Evolutionary conservation across 2,888 invertebrate species (phyloP).

Genomic region (Suillia variegata): DNA sequence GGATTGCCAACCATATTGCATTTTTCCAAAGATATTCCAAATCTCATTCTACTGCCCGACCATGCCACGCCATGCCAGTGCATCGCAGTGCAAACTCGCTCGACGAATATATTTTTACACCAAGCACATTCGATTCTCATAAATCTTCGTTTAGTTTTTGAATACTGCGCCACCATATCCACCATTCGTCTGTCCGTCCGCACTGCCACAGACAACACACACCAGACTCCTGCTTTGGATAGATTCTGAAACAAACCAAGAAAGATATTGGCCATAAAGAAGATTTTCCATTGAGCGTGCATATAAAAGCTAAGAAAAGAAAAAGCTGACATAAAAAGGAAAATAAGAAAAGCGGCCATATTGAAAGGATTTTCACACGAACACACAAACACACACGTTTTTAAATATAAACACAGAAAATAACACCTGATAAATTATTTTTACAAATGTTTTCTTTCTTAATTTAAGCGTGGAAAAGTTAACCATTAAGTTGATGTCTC

Average conservation of each 20-base stretch:
- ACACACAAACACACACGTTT: neutral
- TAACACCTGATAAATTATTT: neutral
- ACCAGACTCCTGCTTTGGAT: neutral
- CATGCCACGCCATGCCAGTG: no score
- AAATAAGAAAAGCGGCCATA: conserved; percentile 11
- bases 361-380: conserved; percentile 17
- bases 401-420: neutral
- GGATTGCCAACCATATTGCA: neutral
- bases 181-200: neutral
- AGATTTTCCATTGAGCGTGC: conserved; percentile 40
- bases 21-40: neutral
- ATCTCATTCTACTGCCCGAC: no score
- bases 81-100: neutral
- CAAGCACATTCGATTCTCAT: conserved; percentile 2
- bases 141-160: neutral
- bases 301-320: neutral
- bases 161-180: neutral
- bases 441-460: no score
- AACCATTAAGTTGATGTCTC: no score
- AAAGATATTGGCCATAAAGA: conserved; percentile 53
- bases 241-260: conserved; percentile 52
- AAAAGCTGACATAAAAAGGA: neutral
- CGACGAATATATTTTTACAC: neutral
- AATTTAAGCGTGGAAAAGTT: no score
- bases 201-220: neutral